phyloP scores from a whole-genome alignment of 2,113 vertebrate species.

The Pachycephala philippinensis region DNA sequence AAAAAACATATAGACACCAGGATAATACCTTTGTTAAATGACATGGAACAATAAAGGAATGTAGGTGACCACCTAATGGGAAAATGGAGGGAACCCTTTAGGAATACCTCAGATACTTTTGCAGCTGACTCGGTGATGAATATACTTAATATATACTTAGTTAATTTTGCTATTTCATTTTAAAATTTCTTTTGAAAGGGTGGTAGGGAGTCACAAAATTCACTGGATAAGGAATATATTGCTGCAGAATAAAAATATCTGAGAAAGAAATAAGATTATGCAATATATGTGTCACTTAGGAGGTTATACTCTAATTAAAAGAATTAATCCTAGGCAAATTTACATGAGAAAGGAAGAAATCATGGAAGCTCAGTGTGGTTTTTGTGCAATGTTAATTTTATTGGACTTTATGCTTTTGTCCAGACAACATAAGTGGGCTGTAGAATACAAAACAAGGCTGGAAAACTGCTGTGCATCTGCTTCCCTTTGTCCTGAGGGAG shows the following conservation, averaged over 20 bases:
- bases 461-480: background rate
- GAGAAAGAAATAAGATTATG: background rate
- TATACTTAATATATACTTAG: background rate
- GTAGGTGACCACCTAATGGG: background rate
- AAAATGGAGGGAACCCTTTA: background rate
- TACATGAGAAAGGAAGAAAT: background rate
- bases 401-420: background rate
- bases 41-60: background rate
- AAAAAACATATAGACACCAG: background rate
- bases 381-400: background rate
- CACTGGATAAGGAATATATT: background rate
- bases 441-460: conserved; percentile 2
- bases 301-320: conserved; percentile 12
- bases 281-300: background rate
- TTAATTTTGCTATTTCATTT: background rate
- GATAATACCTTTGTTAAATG: background rate
- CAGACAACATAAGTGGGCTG: background rate
- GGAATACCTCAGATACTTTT: background rate
- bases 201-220: background rate
- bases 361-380: background rate
- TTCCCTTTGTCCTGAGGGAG: background rate
- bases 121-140: background rate
- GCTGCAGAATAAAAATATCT: background rate
- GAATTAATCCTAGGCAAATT: conserved; percentile 2
- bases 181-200: background rate